Evolutionary conservation across 2,797 vertebrate genomes (phyloP), one percentile per base, ranked within the genome.

Genomic region (Sciurus vulgaris): DNA sequence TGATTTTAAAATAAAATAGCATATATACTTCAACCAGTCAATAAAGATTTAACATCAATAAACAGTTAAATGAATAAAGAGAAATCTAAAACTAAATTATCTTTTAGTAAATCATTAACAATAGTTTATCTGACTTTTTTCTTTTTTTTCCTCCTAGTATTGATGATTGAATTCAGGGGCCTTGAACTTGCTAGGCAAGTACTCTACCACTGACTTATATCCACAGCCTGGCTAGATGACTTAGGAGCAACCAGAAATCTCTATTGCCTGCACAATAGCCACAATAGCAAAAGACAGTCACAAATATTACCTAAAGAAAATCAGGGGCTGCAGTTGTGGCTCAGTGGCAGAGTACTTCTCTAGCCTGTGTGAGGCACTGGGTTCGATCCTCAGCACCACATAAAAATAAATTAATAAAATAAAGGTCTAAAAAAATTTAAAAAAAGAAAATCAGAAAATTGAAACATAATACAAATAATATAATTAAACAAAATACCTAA

Each of bases 1-100:
- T 85, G 73, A 90, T 92, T 97, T 96, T 56, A 91, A 92, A 90
- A 91, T 74, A 94, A 90, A 92, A 59, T 77, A 22, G 49, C 47
- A 94, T 44, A 81, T 81, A 79, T 10, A 92, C 28, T 82, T 86
- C 69, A 92, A 38, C 13, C 18, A 95, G 5, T 69, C 41, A 86
- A 81, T 15, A 88, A 56, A 88, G 79, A 97, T 67, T 90, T 87
- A 81, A 78, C 15, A 76, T 22, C 5, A 88, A 56, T 83, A 73
- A 88, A 51, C 1, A 86, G 63, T 44, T 51, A 91, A 61, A 77
- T 26, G 20, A 76, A 89, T 61, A 85, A 56, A 56, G 35, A 87
- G 51, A 94, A 93, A 51, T 41, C 59, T n/a, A 12, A 96, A 93
- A 93, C 38, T 74, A 47, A n/a, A 81, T 72, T 94, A 91, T 91